Base-by-base conservation (phyloP, 37 sponge, comb jelly and placozoan species). In the Hexactinellida sp. region DNA sequence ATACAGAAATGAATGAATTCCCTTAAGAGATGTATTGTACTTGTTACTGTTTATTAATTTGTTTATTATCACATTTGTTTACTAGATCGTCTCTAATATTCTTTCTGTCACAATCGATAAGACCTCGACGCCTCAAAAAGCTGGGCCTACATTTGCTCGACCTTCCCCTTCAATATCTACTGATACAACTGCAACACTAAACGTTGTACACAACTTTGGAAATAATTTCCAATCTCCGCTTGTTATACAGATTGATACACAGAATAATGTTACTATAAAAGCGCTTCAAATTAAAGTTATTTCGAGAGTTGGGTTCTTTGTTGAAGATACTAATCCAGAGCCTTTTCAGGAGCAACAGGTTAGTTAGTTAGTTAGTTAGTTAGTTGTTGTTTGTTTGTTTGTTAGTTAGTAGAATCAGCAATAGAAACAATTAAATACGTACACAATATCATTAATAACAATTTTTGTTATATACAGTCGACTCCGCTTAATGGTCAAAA, bases 231-330 rank as follows among this genome's bases (percentile, higher is more conserved):
- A 9, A 47, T 19, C 9, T 19, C 9, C 13, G 9, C 16, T 19
- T 63, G 5, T 23, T 7, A 7, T 63, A 63, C 21, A 10, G 28
- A 63, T 63, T 7, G 5, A 5, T 13, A 63, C 32, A n/a, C 76
- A 63, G 76, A 63, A n/a, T 63, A 63, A n/a, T 63, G 76, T 63
- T 10, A 63, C 28, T 63, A n/a, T 63, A 10, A n/a, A 63, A n/a
- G 76, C 76, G 5, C 76, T 63, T 23, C 76, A 63, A 23, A 63
- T 63, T 25, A 63, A 63, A 28, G 34, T n/a, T 63, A 63, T 63
- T 63, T 63, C 76, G 5, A 10, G 76, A 63, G 76, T 63, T 63
- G 76, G 76, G 34, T 63, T 63, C 76, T 63, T 63, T 63, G 76
- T 63, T 1, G 34, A 28, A 3, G 76, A 63, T 28, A 63, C 76